phyloP scores from a whole-genome alignment of 2,113 vertebrate genomes.

The Sceloporus tristichus region DNA sequence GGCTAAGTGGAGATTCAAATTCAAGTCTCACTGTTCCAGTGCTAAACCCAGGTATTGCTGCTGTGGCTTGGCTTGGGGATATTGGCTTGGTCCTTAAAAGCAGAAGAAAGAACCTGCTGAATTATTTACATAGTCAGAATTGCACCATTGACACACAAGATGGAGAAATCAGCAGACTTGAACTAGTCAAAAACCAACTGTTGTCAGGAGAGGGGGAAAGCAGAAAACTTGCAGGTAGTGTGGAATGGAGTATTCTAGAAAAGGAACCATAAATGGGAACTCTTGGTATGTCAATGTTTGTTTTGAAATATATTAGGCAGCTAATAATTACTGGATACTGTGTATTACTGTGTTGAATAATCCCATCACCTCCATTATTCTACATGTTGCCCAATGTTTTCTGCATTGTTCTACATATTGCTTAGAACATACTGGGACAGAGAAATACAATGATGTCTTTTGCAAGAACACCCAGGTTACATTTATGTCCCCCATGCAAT shows the following conservation, averaged over 20 bases:
- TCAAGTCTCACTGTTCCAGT: not conserved
- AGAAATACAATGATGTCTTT: not conserved
- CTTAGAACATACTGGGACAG: not conserved
- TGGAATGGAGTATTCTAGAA: not conserved
- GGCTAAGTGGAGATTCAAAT: not conserved
- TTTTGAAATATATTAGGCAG: not conserved
- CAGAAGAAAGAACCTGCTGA: not conserved
- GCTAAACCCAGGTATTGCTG: not conserved
- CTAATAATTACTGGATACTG: not conserved
- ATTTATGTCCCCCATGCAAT: not conserved
- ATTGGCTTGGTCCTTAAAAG: not conserved
- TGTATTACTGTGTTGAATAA: not conserved
- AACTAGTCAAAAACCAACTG: not conserved
- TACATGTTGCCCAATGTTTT: too few species aligned
- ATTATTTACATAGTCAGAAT: not conserved
- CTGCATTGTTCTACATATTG: not conserved
- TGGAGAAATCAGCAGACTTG: not conserved
- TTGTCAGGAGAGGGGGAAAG: too few species aligned
- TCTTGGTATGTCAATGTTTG: not conserved
- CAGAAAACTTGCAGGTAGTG: not conserved
- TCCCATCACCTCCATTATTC: not conserved
- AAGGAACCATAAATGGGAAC: not conserved
- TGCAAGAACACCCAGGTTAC: not conserved
- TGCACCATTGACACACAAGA: not conserved
- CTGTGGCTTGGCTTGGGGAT: not conserved